Conservation (phyloP, 35 echinoderm and acorn worm genomes). For the Anneissia japonica region DNA sequence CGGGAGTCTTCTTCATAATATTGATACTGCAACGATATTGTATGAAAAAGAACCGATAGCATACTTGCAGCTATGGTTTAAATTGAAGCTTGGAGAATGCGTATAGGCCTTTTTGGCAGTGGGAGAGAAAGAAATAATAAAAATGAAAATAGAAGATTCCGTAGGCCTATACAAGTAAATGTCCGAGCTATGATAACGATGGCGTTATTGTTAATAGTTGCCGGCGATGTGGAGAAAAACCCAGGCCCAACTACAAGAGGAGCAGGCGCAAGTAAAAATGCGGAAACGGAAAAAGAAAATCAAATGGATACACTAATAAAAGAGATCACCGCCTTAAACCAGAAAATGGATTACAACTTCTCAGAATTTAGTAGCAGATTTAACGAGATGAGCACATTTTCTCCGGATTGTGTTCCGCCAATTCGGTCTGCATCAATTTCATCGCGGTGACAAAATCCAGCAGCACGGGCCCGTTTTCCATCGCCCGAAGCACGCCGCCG, state of each 20-base stretch:
- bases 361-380: not conserved
- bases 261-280: not conserved
- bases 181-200: not conserved
- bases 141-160: not conserved
- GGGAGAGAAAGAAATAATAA: not conserved
- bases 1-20: too few relatives aligned
- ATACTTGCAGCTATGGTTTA: too few relatives aligned
- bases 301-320: not conserved
- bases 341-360: not conserved
- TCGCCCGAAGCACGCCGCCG: too few relatives aligned
- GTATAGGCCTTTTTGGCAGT: not conserved
- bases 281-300: not conserved
- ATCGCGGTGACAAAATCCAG: not conserved
- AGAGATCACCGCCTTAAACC: not conserved
- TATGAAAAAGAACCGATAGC: too few relatives aligned
- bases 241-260: not conserved
- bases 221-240: not conserved
- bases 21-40: too few relatives aligned
- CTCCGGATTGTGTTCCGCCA: too few relatives aligned
- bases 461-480: too few relatives aligned
- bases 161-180: not conserved
- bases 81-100: not conserved
- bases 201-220: not conserved
- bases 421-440: too few relatives aligned
- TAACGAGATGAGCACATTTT: not conserved